Evolutionary conservation across 2,797 vertebrate species (phyloP).

Genomic region (Hippoglossus hippoglossus): DNA sequence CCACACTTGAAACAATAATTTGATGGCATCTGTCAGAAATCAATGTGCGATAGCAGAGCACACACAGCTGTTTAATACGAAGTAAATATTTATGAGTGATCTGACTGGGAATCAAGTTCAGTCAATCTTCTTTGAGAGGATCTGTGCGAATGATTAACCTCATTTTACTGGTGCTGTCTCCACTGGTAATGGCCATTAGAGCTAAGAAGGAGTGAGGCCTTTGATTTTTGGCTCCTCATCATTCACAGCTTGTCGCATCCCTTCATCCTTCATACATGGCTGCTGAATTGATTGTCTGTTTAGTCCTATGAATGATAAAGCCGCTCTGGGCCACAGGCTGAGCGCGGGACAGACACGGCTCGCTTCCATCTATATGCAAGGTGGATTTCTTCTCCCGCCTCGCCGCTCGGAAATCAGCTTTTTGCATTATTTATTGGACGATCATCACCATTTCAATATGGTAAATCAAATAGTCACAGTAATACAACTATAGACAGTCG

Average conservation of each 20-base stretch:
- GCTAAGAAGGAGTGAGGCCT: conserved; percentile 88
- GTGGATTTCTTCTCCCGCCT: conserved; percentile 67
- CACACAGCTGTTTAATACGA: conserved; percentile 91
- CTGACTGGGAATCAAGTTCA: conserved; percentile 95
- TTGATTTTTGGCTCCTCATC: conserved; percentile 96
- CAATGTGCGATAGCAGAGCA: conserved; percentile 93
- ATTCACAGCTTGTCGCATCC: conserved; percentile 97
- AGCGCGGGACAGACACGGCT: conserved; percentile 75
- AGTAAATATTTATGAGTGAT: conserved; percentile 99
- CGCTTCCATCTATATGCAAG: conserved; percentile 77
- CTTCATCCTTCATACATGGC: conserved; percentile 94
- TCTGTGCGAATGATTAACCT: conserved; percentile 99
- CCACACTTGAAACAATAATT: conserved; percentile 84
- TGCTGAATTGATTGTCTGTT: conserved; percentile 98
- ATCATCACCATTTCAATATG: conserved; percentile 76
- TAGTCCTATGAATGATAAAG: conserved; percentile 98
- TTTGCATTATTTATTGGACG: conserved; percentile 82
- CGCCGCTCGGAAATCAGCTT: conserved; percentile 69
- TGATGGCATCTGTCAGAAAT: conserved; percentile 89
- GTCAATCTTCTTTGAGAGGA: conserved; percentile 97
- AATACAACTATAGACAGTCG: conserved; percentile 70
- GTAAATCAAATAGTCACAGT: conserved; percentile 76
- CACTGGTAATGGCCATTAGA: conserved; percentile 96
- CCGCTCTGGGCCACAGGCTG: conserved; percentile 85
- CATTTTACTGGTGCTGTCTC: conserved; percentile 94